Conservation (phyloP, 2,113 vertebrate species). For the Arenaria interpres region DNA sequence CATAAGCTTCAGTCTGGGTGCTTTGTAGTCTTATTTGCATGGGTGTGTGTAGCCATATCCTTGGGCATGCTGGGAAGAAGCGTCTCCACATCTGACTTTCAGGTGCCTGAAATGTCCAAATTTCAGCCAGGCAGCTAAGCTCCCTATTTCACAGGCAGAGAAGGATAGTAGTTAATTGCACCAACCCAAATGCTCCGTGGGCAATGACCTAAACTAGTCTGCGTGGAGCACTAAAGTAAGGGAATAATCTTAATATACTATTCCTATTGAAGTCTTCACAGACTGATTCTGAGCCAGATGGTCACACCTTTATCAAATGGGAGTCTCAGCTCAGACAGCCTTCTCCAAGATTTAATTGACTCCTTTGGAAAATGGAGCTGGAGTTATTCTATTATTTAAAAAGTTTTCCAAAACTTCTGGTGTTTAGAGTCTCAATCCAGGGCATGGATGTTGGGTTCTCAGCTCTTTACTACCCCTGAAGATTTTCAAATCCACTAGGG, state of each 20-base stretch:
- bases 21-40: not conserved
- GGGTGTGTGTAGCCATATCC: not conserved
- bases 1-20: not conserved
- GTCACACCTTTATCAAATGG: not conserved
- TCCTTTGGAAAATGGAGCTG: not conserved
- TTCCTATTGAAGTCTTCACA: not conserved
- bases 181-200: not conserved
- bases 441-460: not conserved
- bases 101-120: not conserved
- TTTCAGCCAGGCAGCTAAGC: not conserved
- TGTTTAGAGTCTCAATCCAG: not conserved
- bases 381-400: not conserved
- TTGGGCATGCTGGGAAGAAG: not conserved
- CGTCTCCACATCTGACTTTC: not conserved
- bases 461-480: not conserved
- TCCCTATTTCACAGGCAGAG: not conserved
- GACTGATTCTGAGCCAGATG: not conserved
- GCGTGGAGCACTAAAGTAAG: not conserved
- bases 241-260: not conserved
- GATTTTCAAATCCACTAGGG: not conserved
- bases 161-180: not conserved
- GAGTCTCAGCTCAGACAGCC: not conserved
- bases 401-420: not conserved
- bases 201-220: not conserved
- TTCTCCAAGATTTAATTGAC: not conserved